phyloP scores from a whole-genome alignment of 2,797 vertebrate species.

The Pseudochromis fuscus region DNA sequence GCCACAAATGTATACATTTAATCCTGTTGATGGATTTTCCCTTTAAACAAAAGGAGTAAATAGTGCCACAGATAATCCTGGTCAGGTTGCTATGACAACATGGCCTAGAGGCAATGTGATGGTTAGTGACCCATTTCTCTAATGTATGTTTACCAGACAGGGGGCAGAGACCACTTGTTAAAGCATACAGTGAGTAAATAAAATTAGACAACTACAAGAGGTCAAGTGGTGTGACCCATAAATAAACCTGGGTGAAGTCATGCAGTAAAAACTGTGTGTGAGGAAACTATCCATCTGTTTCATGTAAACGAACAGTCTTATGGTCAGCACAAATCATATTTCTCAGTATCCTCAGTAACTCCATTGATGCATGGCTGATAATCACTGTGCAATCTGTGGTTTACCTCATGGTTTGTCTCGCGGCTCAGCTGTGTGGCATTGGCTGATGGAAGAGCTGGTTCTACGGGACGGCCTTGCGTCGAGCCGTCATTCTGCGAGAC shows the following conservation, averaged over 20 bases:
- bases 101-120: constrained; percentile 72
- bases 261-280: not conserved
- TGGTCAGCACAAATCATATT: not conserved
- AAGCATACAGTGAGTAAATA: constrained; percentile 43
- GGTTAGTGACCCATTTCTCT: constrained; percentile 84
- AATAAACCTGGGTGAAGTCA: not conserved
- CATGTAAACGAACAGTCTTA: not conserved
- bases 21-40: constrained; percentile 28
- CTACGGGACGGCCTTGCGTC: constrained; percentile 85
- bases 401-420: constrained; percentile 77
- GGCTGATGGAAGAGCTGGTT: constrained; percentile 23
- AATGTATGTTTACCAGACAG: constrained; percentile 70
- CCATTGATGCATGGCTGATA: constrained; percentile 8
- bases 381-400: not conserved
- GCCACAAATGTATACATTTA: not conserved
- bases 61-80: constrained; percentile 65
- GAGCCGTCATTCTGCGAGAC: constrained; percentile 85
- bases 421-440: constrained; percentile 31
- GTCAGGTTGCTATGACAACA: constrained; percentile 82
- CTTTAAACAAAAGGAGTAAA: constrained; percentile 52
- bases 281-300: constrained; percentile 5
- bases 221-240: constrained; percentile 21
- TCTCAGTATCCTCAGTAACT: not conserved
- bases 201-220: constrained; percentile 39
- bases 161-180: constrained; percentile 56